These are phyloP conservation scores for Upupa epops DNA, from an alignment of 2,113 vertebrate genomes.

Conservation along the genomic window DNA sequence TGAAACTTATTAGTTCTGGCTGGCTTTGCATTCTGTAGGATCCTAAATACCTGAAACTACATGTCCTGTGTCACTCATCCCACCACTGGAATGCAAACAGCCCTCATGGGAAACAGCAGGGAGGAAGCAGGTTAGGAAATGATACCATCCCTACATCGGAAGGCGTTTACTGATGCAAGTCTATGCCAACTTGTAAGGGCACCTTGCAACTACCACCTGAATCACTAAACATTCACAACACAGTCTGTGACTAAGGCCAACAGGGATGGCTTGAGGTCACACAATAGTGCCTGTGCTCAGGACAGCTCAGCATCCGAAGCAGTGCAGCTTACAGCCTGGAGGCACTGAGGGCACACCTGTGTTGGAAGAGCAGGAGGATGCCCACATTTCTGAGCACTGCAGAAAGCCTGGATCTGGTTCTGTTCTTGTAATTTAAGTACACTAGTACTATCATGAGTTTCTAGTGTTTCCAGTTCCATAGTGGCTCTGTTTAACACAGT, in stretches of 20 bases:
- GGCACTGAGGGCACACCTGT: not conserved
- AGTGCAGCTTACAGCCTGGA: rapidly evolving
- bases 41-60: not conserved
- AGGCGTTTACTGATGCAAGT: not conserved
- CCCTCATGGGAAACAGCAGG: not conserved
- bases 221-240: not conserved
- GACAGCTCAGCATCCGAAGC: rapidly evolving
- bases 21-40: not conserved
- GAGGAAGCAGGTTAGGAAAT: not conserved
- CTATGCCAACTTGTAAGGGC: not conserved
- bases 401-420: not conserved
- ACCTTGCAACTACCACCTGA: not conserved
- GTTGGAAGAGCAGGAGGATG: not conserved
- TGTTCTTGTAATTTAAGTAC: not conserved
- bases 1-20: not conserved
- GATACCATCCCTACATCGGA: rapidly evolving
- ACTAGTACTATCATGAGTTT: not conserved
- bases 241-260: not conserved
- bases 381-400: not conserved
- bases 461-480: not conserved
- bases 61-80: rapidly evolving
- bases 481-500: not conserved
- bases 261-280: not conserved
- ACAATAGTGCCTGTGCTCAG: not conserved
- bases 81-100: not conserved